Base-by-base conservation (phyloP, 2,888 invertebrate species). In the Aradus depressus region DNA sequence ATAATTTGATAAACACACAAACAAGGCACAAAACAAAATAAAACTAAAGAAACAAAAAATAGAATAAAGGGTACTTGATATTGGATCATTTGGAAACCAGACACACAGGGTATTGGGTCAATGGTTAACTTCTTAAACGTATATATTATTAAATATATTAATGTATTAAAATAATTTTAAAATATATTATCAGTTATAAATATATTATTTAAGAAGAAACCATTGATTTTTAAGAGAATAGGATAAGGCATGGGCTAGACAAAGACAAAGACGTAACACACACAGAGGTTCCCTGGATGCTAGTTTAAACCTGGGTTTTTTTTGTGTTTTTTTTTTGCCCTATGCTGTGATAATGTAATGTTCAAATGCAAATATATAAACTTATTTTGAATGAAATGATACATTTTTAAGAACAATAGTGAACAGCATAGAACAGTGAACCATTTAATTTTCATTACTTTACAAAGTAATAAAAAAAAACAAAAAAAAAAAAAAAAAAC, bases 231-330 rank as follows among this genome's bases (percentile, higher is more conserved):
- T 10, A 45, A 47, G 21, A 37, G 44, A 48, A 50, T 35, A 51
- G 54, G 54, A 53, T 48, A 28, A 57, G 57, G 57, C 57, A 57
- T 57, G 57, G 57, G 57, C 50, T 50, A 57, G 59, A 59, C 57
- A 57, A 52, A 57, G 55, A 59, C 59, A 58, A 59, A 55, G 52
- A 56, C 57, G 55, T 56, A 54, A 56, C 56, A 56, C 56, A 55
- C 55, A 56, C 56, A 56, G 47, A 53, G 51, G 56, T 52, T 55
- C 44, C n/a, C 38, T 51, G 44, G 51, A 44, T n/a, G 21, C 16
- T 19, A 18, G n/a, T 44, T 25, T 51, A 12, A 44, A 44, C 8
- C 19, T 42, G 41, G 42, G 18, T 42, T 32, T 18, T 21, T 44
- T 37, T 28, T 47, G 26, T 47, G 47, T 25, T 38, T 26, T 47